Base-by-base conservation (phyloP, 2,113 vertebrate genomes). In the Sturnira hondurensis region DNA sequence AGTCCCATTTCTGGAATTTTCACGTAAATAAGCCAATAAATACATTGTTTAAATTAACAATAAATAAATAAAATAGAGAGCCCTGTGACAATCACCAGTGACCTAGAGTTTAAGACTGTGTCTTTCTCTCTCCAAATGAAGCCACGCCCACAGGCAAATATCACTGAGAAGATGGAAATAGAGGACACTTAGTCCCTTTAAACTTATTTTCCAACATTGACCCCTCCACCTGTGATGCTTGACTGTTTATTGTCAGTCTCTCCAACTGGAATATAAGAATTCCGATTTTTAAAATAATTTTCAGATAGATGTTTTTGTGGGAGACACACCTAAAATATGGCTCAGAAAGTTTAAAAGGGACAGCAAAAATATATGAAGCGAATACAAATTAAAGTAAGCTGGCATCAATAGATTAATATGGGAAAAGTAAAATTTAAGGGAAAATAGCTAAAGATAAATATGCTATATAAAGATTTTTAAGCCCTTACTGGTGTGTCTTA, bases 11-110 rank as follows among this genome's bases (percentile, higher is more conserved):
- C 58, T 70, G 36, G 19, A 82, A 87, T 86, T 77, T 56, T 84
- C 28, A 92, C 61, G 36, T 93, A 84, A 91, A 86, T 63, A 13
- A 93, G 47, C 14, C 36, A 87, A 89, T 58, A 71, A 5, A 81
- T 85, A 71, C 12, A 78, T 41, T 65, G 26, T 94, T 95, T 80
- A 92, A 95, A 61, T 94, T 20, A n/a, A 67, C 33, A 77, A 77
- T 52, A 52, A 77, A n/a, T 67, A n/a, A 52, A 26, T 36, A 36
- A 84, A 22, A 33, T n/a, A n/a, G 47, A 67, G 7, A 73, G 22
- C 14, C 33, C 61, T 74, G 41, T 50, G 47, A 47, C 28, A 38
- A 41, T 65, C 45, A 76, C 50, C 74, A 76, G 68, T 86, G 82
- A 76, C 28, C 20, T 52, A 47, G 33, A 43, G 6, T 80, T 67